Base-by-base conservation (phyloP, 2,113 vertebrate genomes). In the Festucalex cinctus region DNA sequence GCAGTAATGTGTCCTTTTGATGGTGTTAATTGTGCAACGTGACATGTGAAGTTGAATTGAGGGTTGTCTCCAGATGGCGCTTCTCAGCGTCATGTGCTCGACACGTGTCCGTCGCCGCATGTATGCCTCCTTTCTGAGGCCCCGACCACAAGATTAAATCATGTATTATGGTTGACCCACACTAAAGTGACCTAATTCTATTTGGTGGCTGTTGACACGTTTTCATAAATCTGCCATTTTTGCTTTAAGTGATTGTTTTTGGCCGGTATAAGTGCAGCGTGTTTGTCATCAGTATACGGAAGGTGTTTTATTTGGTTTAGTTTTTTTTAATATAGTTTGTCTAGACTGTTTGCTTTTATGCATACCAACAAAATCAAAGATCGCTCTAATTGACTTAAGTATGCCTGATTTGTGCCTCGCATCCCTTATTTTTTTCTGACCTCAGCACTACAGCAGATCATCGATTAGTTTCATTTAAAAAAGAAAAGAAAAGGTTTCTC, bases 61-160 rank as follows among this genome's bases (percentile, higher is more conserved):
- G 41, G 35, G 36, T 75, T 37, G 37, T 79, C 77, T 82, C 63
- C 67, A 73, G 39, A 83, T 71, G 59, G 63, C 61, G 51, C 61
- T 35, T 17, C 60, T 73, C 58, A 63, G 68, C 68, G 65, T 78
- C 51, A 59, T 77, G 71, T 43, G 73, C 46, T 64, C 61, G 17
- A 69, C 63, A 85, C 76, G 80, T 68, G 77, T 77, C 70, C 0
- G 28, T 37, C 10, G 12, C 39, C 36, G n/a, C 28, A 35, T 37
- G 7, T 36, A n/a, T 9, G 1, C 14, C 22, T 37, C 59, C 64
- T 16, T 16, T 65, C 20, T 7, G 19, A 53, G 19, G 35, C 39
- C 19, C 39, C 35, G n/a, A 65, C 61, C 13, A 22, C 61, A 58
- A 65, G 35, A 12, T 3, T 22, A 39, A 9, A 17, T 39, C 35